These are phyloP conservation scores for Drosophila engyochracea DNA, from an alignment of 2,888 invertebrate genomes.

Conservation along the genomic window DNA sequence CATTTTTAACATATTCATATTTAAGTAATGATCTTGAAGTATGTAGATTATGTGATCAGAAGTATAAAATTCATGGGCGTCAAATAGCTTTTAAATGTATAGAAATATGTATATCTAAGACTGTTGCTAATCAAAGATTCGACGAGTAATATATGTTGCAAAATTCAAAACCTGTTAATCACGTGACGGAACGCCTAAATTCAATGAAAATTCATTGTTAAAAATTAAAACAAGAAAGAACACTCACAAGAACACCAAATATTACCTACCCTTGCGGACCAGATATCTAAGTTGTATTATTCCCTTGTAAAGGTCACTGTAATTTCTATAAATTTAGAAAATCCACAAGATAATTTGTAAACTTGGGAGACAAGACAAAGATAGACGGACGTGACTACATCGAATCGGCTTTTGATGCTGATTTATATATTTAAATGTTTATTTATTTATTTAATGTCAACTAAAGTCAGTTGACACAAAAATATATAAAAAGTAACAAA, in stretches of 20 bases:
- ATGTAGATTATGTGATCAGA: not conserved
- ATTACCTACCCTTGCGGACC: not conserved
- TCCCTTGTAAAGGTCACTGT: not conserved
- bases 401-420: not conserved
- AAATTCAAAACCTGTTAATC: constrained; percentile 23
- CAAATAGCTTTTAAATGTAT: not conserved
- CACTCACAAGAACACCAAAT: not conserved
- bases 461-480: no score
- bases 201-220: constrained; percentile 8
- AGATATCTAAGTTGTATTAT: not conserved
- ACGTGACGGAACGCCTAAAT: constrained; percentile 18
- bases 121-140: not conserved
- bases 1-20: not conserved
- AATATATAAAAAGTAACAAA: no score
- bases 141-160: not conserved
- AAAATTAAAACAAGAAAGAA: not conserved
- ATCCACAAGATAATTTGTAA: not conserved
- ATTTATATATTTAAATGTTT: not conserved
- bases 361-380: not conserved
- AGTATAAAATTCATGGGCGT: not conserved
- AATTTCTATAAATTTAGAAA: not conserved
- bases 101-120: not conserved
- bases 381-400: not conserved
- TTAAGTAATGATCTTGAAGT: not conserved
- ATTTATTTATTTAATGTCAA: no score